Base-by-base conservation (phyloP, 2,888 invertebrate species). In the Athalia cordata region DNA sequence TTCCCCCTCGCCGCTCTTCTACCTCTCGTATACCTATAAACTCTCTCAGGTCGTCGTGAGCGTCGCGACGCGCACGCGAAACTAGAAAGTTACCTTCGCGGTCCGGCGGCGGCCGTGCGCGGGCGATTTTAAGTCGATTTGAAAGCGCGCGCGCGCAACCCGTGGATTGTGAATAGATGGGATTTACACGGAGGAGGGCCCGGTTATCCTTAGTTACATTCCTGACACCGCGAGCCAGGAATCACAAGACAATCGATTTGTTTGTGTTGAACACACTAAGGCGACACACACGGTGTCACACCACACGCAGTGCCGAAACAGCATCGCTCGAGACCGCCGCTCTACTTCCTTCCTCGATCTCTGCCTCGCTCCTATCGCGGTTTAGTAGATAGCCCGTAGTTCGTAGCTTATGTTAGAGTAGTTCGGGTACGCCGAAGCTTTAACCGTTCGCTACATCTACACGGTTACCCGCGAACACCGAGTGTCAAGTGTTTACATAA, bases 211-310 rank as follows among this genome's bases (percentile, higher is more conserved):
- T 59, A 57, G 59, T 72, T 72, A 72, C 72, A 59, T 11, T 72
- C 52, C 59, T 72, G 72, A 43, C 72, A 29, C 72, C 52, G 59
- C 57, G 72, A 57, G 72, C 57, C 13, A 72, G 72, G 72, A 72
- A 72, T 72, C 72, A 59, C 47, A 72, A 72, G 72, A 72, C 72
- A 72, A 72, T 72, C 72, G 72, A 72, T 72, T 72, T 72, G 72
- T 59, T 72, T 72, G 72, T 72, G 72, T 72, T 72, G 72, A 72
- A 52, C 72, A 59, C 72, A 45, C 72, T 13, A 13, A 29, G 55
- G 68, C 68, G 68, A 68, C 52, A 68, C 68, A 68, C 43, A 68
- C 68, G 68, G 68, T 15, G 29, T 29, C 1, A 45, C 57, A 72
- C 72, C 57, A 47, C 59, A 72, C 45, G 72, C 72, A 72, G 72